phyloP scores from a whole-genome alignment of 2,113 vertebrate genomes.

The Lonchura striata region DNA sequence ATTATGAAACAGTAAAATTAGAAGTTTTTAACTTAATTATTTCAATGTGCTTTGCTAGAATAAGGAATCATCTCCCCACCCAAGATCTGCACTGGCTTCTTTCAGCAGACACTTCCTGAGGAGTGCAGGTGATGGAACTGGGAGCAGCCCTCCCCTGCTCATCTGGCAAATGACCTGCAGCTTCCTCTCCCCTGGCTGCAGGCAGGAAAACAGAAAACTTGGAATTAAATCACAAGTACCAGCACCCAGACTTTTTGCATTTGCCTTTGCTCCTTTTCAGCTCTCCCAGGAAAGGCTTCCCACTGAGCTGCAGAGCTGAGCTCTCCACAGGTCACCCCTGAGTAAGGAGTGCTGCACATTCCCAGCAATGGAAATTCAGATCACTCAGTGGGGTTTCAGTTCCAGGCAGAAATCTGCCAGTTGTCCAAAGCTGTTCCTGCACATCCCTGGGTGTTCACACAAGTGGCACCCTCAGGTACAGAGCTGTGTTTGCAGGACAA shows the following conservation, averaged over 20 bases:
- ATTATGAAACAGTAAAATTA: neutral
- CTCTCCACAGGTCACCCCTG: neutral
- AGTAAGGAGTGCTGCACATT: neutral
- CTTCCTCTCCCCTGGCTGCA: neutral
- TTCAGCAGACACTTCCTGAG: neutral
- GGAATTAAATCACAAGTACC: neutral
- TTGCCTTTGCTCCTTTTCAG: neutral
- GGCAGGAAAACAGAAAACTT: neutral
- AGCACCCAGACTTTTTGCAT: neutral
- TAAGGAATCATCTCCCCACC: conserved; percentile 1
- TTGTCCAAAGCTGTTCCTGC: neutral
- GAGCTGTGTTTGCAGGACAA: neutral
- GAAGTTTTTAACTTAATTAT: neutral
- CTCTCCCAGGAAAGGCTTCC: neutral
- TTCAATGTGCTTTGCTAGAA: neutral
- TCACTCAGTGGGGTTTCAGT: neutral
- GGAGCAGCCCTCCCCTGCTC: neutral
- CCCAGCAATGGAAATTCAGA: neutral
- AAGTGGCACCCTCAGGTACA: neutral
- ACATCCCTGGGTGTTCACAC: neutral
- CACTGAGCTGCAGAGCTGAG: neutral
- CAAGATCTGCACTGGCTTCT: neutral
- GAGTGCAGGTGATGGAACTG: neutral
- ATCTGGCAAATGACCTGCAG: neutral
- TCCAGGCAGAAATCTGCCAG: neutral